Evolutionary conservation across 1,140 invertebrate species (phyloP), one percentile per base, ranked within the genome.

Genomic region (Drosophila leontia): DNA sequence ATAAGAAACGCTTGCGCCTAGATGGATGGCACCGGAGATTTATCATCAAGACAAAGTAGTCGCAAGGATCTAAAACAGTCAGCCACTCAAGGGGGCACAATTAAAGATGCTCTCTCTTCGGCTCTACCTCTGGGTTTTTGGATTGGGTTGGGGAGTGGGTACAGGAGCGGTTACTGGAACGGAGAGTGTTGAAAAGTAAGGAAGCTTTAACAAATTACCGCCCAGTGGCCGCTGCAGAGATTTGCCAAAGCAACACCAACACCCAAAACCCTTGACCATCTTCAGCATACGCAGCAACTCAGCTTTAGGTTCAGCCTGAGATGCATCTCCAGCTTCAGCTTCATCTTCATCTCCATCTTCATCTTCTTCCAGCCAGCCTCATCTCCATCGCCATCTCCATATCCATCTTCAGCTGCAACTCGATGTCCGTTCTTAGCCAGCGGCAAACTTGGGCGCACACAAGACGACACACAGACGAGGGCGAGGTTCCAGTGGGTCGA

Each of bases 151-250:
- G 39, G 39, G 39, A 41, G 7, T n/a, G 41, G 7, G 39, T n/a
- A n/a, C 45, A 3, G 50, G 50, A 53, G 29, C 29, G n/a, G 32
- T 3, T 35, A 13, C 51, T 7, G 34, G 12, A 6, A 19, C 51
- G 34, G 51, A 35, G 78, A 86, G 91, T 92, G 91, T 91, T 92
- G 91, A 92, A 92, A 92, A 92, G 91, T 92, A 92, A 92, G 88
- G 91, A 92, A 92, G 91, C 87, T 83, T 92, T 91, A 92, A 91
- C 91, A 92, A 92, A 92, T 92, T 92, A 92, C 91, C 91, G 91
- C 86, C 91, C 91, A 83, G 77, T 88, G 79, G 80, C 79, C 80
- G 64, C 45, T 88, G 83, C 80, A 88, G 77, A 88, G 87, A 87
- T 88, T 83, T 87, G 80, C 80, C 84, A 87, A 87, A 78, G 77